Evolutionary conservation across 2,888 invertebrate species (phyloP), one percentile per base, ranked within the genome.

Genomic region (Trilocha varians): DNA sequence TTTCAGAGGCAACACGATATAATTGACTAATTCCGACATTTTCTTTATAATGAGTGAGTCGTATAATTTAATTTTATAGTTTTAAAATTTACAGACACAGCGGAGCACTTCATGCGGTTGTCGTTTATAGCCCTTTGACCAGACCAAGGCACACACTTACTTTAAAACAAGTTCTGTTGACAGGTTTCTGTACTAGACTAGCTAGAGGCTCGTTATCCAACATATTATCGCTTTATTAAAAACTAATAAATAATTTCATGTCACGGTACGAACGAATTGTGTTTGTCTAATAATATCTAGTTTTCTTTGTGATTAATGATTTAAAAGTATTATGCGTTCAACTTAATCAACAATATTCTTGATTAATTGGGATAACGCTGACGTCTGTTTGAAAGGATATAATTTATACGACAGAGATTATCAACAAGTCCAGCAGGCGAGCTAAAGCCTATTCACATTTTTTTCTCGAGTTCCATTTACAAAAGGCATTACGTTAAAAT

Each of bases 401-500:
- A 58, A 62, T 67, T 62, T 55, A 57, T 61, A 64, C 58, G 57
- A 58, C 56, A 65, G 48, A 60, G 68, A 70, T 77, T 70, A 73
- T 50, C 38, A 53, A 42, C 56, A 49, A 63, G 65, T 60, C 62
- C 58, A 57, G 53, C 53, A 45, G 48, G 53, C 53, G 54, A 62
- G 57, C 58, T 65, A 65, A 57, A 47, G 60, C 55, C 36, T 43
- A 46, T 50, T 47, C 39, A 50, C 39, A 51, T 59, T 58, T 62
- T 62, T 52, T 56, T 53, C 57, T 53, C 49, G 55, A 62, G 53
- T 54, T 50, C 55, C 52, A 52, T 53, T 53, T 59, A 70, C 69
- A 74, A 80, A 78, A 65, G 66, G 72, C 57, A 70, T 79, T 69
- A 79, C 66, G 65, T 70, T 70, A 66, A 72, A 77, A 78, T 80